Evolutionary conservation across 1,140 invertebrate species (phyloP).

Genomic region (Tribolium madens): DNA sequence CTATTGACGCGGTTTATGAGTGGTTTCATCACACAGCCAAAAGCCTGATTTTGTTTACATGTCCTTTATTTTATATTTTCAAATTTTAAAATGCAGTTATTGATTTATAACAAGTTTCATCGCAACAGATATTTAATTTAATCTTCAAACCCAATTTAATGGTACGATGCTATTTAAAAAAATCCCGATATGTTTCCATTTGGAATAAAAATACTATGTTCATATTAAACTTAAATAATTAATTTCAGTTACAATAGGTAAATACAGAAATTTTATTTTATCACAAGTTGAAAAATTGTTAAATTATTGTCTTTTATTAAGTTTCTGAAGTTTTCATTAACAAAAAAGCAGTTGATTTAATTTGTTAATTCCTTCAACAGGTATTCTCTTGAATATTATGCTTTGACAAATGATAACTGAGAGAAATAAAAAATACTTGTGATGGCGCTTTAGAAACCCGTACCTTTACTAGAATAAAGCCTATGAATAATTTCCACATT

Average conservation of each 20-base stretch:
- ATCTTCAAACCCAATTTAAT: background rate
- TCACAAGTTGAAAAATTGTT: too few species aligned
- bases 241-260: too few species aligned
- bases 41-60: background rate
- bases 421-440: conserved; percentile 58
- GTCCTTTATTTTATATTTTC: too few species aligned
- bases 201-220: too few species aligned
- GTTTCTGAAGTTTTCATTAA: too few species aligned
- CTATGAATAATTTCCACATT: conserved; percentile 64
- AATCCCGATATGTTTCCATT: too few species aligned
- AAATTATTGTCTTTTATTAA: too few species aligned
- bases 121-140: too few species aligned
- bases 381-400: conserved; percentile 40
- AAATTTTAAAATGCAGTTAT: too few species aligned
- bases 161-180: too few species aligned
- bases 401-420: conserved; percentile 60
- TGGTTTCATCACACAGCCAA: background rate
- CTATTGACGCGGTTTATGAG: background rate
- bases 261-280: too few species aligned
- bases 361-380: background rate
- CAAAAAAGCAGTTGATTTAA: background rate
- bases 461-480: conserved; percentile 59
- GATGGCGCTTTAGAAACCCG: conserved; percentile 58
- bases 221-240: too few species aligned
- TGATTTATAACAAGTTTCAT: background rate